Evolutionary conservation across 2,888 invertebrate species (phyloP).

Genomic region (Tiliacea aurago): DNA sequence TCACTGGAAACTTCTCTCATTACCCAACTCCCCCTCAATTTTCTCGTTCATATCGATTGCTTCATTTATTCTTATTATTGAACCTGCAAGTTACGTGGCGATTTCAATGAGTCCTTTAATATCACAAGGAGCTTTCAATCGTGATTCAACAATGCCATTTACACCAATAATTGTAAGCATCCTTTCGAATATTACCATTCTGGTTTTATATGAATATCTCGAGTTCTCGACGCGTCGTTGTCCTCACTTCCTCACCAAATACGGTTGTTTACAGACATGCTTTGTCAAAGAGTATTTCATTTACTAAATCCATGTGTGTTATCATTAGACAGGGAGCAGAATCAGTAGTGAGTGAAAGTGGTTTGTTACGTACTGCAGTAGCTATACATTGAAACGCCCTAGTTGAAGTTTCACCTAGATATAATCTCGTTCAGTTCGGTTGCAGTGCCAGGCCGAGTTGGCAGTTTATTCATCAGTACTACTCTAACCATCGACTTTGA

Average conservation of each 20-base stretch:
- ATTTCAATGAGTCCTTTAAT: conserved; percentile 28
- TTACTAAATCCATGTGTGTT: conserved; percentile 35
- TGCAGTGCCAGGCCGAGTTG: conserved; percentile 80
- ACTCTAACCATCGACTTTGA: conserved; percentile 78
- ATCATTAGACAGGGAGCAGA: conserved; percentile 67
- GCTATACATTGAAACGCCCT: conserved; percentile 72
- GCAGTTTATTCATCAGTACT: conserved; percentile 76
- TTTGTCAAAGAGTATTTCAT: conserved; percentile 17
- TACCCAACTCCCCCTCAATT: conserved; percentile 15
- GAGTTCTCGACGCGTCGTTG: not conserved
- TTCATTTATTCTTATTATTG: conserved; percentile 2
- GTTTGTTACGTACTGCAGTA: conserved; percentile 74
- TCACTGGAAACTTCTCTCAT: conserved; percentile 1
- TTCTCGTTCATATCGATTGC: conserved; percentile 20
- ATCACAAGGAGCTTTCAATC: conserved; percentile 15
- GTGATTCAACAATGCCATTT: conserved; percentile 37
- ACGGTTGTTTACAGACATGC: not conserved
- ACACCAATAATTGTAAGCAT: conserved; percentile 25
- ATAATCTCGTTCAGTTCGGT: conserved; percentile 77
- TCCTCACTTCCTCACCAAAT: conserved; percentile 15
- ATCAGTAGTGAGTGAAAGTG: conserved; percentile 81
- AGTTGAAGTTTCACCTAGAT: conserved; percentile 83
- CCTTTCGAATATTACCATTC: conserved; percentile 47
- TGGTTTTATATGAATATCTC: conserved; percentile 21
- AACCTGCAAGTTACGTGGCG: not conserved